These are phyloP conservation scores for Poicephalus meyeri DNA, from an alignment of 2,113 vertebrate genomes.

Conservation along the genomic window DNA sequence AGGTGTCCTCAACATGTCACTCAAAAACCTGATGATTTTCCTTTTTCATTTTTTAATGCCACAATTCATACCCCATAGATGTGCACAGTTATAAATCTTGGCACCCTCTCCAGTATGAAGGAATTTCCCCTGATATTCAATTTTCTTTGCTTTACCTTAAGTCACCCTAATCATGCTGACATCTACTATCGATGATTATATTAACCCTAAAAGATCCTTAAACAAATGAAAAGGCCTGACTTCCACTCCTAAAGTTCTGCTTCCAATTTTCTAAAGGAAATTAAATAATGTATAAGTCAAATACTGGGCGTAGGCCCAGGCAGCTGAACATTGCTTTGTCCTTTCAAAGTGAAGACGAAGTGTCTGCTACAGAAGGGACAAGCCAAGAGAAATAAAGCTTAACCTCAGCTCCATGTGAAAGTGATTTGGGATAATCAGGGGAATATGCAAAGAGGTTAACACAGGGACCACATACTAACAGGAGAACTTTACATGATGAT, in stretches of 20 bases:
- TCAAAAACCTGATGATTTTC: neutral
- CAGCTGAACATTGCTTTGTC: slow-evolving; percentile 89
- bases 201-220: slow-evolving; percentile 78
- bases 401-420: slow-evolving; percentile 90
- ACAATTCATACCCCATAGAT: slow-evolving; percentile 4
- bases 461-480: slow-evolving; percentile 75
- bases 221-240: slow-evolving; percentile 82
- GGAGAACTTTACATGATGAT: slow-evolving; percentile 50
- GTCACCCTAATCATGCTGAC: slow-evolving; percentile 77
- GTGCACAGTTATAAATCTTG: neutral
- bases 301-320: slow-evolving; percentile 75
- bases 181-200: slow-evolving; percentile 77
- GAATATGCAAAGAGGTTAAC: slow-evolving; percentile 77
- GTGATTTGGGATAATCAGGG: slow-evolving; percentile 84
- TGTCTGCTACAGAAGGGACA: slow-evolving; percentile 81
- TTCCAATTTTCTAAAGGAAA: slow-evolving; percentile 90
- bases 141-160: slow-evolving; percentile 74
- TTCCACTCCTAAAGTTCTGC: slow-evolving; percentile 80
- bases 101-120: neutral
- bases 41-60: slow-evolving; percentile 16
- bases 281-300: slow-evolving; percentile 93
- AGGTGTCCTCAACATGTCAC: neutral
- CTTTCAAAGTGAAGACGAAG: slow-evolving; percentile 86
- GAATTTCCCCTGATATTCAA: slow-evolving; percentile 30
- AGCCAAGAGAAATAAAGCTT: slow-evolving; percentile 91